Evolutionary conservation across 2,888 invertebrate genomes (phyloP).

Genomic region (Leptogaster cylindrica): DNA sequence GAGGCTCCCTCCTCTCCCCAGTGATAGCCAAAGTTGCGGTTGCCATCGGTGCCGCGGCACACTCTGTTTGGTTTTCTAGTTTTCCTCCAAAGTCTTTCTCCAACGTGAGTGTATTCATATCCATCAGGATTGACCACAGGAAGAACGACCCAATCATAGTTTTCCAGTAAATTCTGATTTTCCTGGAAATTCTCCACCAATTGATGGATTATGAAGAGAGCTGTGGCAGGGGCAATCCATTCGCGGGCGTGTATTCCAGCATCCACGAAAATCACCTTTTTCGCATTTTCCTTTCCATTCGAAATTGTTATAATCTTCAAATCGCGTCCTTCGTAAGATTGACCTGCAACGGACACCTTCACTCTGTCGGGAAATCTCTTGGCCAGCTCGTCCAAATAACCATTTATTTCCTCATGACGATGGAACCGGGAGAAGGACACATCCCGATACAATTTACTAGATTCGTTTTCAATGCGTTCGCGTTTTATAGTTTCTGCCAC

Average conservation of each 20-base stretch:
- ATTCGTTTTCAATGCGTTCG: conserved; percentile 8
- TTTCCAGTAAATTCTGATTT: conserved; percentile 63
- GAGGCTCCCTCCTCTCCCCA: conserved; percentile 64
- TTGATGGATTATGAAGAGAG: conserved; percentile 67
- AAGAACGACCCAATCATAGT: conserved; percentile 70
- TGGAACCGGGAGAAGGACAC: conserved; percentile 49
- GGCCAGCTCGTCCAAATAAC: conserved; percentile 64
- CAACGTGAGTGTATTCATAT: conserved; percentile 68
- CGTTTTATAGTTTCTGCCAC: not conserved
- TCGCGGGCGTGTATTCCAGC: conserved; percentile 72
- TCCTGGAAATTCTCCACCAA: conserved; percentile 64
- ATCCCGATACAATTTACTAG: not conserved
- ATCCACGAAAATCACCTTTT: conserved; percentile 65
- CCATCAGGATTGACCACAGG: conserved; percentile 77
- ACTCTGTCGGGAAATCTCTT: conserved; percentile 64
- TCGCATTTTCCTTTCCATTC: conserved; percentile 62
- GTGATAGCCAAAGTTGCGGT: conserved; percentile 71
- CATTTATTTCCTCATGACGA: conserved; percentile 61
- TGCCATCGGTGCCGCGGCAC: conserved; percentile 69
- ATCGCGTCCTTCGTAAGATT: conserved; percentile 66
- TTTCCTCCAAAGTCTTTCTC: conserved; percentile 65
- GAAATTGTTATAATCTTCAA: conserved; percentile 70
- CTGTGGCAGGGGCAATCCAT: conserved; percentile 70
- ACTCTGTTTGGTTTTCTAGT: conserved; percentile 60
- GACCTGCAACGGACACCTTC: conserved; percentile 66